Evolutionary conservation across 2,888 invertebrate species (phyloP), one percentile per base, ranked within the genome.

Genomic region (Emmelina monodactyla): DNA sequence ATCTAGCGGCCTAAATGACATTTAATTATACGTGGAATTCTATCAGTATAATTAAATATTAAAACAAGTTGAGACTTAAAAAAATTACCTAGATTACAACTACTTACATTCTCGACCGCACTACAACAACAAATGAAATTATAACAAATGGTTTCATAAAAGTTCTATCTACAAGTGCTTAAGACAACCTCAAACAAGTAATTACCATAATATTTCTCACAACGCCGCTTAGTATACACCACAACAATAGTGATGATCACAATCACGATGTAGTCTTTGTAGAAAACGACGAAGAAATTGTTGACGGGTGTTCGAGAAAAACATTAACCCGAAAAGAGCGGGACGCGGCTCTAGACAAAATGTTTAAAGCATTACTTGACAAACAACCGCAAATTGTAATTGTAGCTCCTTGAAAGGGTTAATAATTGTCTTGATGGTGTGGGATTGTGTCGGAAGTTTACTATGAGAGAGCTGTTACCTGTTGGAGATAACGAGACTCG

Each of bases 361-460:
- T 53, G 54, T 53, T 55, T 53, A 53, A 45, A 46, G 47, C 37
- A 30, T 42, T 41, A 45, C 51, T 58, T 67, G 63, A 65, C 76
- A 70, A 72, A 72, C 61, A 70, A 72, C 78, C 79, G 58, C 75
- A 78, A 72, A 72, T 71, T 73, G 71, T 62, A 59, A 75, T 73
- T 75, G 67, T 67, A 62, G 61, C 59, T 62, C 60, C 62, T 61
- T 75, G 71, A 73, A 78, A 69, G 75, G 76, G 72, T 75, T 78
- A 73, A 76, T 78, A 76, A 70, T 72, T 64, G 49, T 48, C 44
- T 48, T 50, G 50, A 57, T 54, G 62, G 51, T 63, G 69, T 66
- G 64, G 64, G 68, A 69, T 65, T 67, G 66, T 66, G 62, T 43
- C 46, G 51, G 48, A 55, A 46, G 44, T 43, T 51, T 25, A 25